A percentile compares a stretch with the other conserved stretches of the same genome.
phyloP scores from a whole-genome alignment of 2,113 vertebrate species.

The Mesoclemmys tuberculata region DNA sequence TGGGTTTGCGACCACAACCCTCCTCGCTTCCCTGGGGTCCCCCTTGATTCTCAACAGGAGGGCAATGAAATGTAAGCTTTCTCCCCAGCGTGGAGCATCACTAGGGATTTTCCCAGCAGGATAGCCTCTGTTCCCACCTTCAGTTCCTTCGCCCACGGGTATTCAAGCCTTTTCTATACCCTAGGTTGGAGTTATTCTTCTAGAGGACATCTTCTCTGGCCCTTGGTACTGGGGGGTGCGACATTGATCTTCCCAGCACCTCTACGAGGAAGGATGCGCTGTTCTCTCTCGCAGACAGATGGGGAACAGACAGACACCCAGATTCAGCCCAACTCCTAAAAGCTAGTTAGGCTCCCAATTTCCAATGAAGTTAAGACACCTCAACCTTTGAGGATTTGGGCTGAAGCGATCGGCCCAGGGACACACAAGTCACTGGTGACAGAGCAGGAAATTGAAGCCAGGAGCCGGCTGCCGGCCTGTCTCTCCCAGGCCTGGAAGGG shows the following conservation, averaged over 20 bases:
- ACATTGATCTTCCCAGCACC: neutral
- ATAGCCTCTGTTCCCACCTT: neutral
- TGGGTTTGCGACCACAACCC: neutral
- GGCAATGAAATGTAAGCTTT: neutral
- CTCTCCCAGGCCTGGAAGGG: too few species aligned
- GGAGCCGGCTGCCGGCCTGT: neutral
- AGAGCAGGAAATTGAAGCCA: neutral
- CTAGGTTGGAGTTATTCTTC: neutral
- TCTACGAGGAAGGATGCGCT: neutral
- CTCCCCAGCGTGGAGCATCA: neutral
- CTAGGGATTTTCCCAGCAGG: neutral
- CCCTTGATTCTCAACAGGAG: too few species aligned
- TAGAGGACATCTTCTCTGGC: neutral
- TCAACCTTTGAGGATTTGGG: neutral
- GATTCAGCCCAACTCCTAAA: too few species aligned
- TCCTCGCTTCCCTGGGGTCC: too few species aligned
- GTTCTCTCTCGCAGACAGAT: neutral
- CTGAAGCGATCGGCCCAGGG: neutral
- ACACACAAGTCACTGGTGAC: neutral
- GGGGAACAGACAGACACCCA: too few species aligned
- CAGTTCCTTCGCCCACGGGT: neutral
- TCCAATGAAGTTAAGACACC: too few species aligned
- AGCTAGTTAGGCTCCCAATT: too few species aligned
- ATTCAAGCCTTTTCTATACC: neutral
- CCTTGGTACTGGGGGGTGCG: neutral